These are phyloP conservation scores for Paratilapia polleni DNA, from an alignment of 2,113 vertebrate genomes.

Conservation along the genomic window DNA sequence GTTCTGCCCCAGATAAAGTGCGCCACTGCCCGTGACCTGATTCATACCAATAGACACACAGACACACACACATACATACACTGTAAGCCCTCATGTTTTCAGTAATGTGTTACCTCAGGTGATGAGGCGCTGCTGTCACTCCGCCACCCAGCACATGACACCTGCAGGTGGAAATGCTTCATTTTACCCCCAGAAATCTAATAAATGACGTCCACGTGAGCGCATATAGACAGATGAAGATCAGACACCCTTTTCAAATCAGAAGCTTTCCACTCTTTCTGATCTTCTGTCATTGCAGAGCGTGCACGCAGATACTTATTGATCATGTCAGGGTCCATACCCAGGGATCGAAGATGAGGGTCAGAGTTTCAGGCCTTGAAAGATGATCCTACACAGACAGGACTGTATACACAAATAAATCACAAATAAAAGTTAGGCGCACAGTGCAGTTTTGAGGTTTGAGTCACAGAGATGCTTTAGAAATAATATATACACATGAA, in stretches of 20 bases:
- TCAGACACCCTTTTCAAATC: conserved; percentile 6
- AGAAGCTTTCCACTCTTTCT: conserved; percentile 11
- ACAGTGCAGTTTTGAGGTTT: not conserved
- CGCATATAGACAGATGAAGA: not conserved
- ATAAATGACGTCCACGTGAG: not conserved
- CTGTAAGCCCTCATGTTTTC: conserved; percentile 13
- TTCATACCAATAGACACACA: conserved; percentile 48
- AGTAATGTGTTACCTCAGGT: not conserved
- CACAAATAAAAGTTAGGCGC: too few relatives aligned
- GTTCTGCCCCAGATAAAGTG: conserved; percentile 74
- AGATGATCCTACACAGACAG: conserved; percentile 26
- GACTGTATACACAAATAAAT: not conserved
- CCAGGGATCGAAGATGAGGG: conserved; percentile 28
- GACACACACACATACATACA: conserved; percentile 16
- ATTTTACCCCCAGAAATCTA: not conserved
- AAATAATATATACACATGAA: not conserved
- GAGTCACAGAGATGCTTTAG: not conserved
- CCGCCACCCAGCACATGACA: not conserved
- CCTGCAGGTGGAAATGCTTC: not conserved
- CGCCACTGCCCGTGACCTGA: conserved; percentile 70
- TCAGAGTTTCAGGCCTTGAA: conserved; percentile 36
- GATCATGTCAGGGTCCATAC: conserved; percentile 41
- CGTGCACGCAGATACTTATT: conserved; percentile 26
- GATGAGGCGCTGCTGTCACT: not conserved
- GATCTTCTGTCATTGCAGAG: conserved; percentile 29